These are phyloP conservation scores for Megalops atlanticus DNA, from an alignment of 2,113 vertebrate genomes.

Conservation along the genomic window DNA sequence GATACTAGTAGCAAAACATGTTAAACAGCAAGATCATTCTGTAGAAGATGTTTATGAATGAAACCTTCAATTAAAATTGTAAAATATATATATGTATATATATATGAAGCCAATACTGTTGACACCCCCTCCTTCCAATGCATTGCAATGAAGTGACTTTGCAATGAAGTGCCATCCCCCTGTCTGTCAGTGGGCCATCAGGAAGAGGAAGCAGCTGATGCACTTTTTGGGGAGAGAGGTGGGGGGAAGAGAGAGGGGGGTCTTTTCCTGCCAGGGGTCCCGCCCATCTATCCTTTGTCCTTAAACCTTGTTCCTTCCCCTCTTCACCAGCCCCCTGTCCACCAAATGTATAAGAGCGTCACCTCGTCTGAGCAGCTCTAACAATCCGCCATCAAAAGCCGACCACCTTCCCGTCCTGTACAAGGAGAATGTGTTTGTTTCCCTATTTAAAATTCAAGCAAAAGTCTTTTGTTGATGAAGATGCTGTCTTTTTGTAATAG, in stretches of 20 bases:
- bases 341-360: background rate
- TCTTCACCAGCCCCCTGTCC: slow-evolving; percentile 32
- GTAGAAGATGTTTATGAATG: slow-evolving; percentile 64
- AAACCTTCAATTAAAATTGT: slow-evolving; percentile 67
- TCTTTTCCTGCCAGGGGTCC: slow-evolving; percentile 33
- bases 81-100: slow-evolving; percentile 58
- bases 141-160: slow-evolving; percentile 59
- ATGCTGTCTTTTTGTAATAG: slow-evolving; percentile 61
- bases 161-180: slow-evolving; percentile 43
- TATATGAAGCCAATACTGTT: slow-evolving; percentile 52
- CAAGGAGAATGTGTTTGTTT: background rate
- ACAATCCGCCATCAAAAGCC: slow-evolving; percentile 12
- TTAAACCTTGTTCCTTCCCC: slow-evolving; percentile 44
- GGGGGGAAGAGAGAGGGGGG: slow-evolving; percentile 26
- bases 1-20: slow-evolving; percentile 74
- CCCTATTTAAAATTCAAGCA: slow-evolving; percentile 17
- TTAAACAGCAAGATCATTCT: slow-evolving; percentile 60
- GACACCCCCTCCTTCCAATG: slow-evolving; percentile 38
- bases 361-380: background rate
- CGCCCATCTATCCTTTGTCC: slow-evolving; percentile 29
- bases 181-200: slow-evolving; percentile 55
- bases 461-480: slow-evolving; percentile 46
- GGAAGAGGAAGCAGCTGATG: slow-evolving; percentile 57
- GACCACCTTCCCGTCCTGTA: background rate
- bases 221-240: slow-evolving; percentile 33